These are phyloP conservation scores for Anorthoa munda DNA, from an alignment of 2,888 invertebrate species.

Conservation along the genomic window DNA sequence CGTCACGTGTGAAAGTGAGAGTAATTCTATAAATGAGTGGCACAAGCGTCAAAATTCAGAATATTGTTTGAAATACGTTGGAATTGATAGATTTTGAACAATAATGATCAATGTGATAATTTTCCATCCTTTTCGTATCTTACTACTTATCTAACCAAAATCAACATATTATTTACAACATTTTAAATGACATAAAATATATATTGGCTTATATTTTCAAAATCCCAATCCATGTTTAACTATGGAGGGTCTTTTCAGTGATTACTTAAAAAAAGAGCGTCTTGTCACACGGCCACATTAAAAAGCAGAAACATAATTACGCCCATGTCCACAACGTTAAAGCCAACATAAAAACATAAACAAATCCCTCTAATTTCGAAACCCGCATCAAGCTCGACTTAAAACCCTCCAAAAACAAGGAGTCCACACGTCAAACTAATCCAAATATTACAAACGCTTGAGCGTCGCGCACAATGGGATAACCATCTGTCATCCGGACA, in stretches of 20 bases:
- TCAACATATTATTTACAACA: not conserved
- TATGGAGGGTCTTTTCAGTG: not conserved
- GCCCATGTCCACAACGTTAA: conserved; percentile 38
- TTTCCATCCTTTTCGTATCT: not conserved
- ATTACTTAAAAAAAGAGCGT: conserved; percentile 29
- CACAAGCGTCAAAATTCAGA: not conserved
- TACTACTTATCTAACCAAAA: not conserved
- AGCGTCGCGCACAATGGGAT: conserved; percentile 77
- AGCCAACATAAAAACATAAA: conserved; percentile 54
- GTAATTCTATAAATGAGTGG: not conserved
- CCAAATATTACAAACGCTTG: conserved; percentile 70
- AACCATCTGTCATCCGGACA: conserved; percentile 82
- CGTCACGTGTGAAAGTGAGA: not conserved
- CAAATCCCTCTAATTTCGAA: conserved; percentile 60
- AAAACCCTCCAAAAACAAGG: conserved; percentile 67
- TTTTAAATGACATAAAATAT: not conserved
- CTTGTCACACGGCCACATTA: conserved; percentile 48
- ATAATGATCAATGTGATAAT: not conserved
- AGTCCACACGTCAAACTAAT: conserved; percentile 70
- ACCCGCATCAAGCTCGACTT: conserved; percentile 68
- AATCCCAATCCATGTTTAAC: not conserved
- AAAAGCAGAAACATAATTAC: conserved; percentile 49
- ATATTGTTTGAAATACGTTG: not conserved
- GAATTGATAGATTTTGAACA: not conserved
- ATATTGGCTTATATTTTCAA: not conserved